A percentile compares a stretch with the other conserved stretches of the same genome.
Evolutionary conservation across 2,797 vertebrate species (phyloP).

Genomic region (Acrocephalus scirpaceus): DNA sequence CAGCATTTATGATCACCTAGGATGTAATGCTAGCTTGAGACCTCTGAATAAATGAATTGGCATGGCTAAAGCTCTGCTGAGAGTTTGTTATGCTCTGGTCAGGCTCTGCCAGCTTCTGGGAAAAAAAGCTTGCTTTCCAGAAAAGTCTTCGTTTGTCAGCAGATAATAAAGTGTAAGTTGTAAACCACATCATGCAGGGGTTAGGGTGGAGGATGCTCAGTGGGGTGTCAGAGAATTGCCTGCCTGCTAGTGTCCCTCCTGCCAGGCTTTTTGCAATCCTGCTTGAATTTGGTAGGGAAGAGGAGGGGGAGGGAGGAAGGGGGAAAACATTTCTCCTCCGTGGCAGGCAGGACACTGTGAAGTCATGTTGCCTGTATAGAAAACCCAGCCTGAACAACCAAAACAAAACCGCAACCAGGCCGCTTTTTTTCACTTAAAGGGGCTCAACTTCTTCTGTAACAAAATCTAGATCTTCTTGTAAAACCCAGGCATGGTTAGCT

Average conservation of each 20-base stretch:
- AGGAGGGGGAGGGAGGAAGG: background rate
- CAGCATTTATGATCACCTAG: slow-evolving; percentile 63
- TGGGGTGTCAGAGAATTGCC: background rate
- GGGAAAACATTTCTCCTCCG: accelerated
- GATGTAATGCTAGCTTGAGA: slow-evolving; percentile 30
- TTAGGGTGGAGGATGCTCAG: background rate
- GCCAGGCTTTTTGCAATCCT: background rate
- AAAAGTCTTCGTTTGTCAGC: slow-evolving; percentile 60
- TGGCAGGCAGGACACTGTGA: background rate
- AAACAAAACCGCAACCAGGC: background rate
- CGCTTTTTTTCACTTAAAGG: background rate
- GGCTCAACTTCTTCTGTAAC: background rate
- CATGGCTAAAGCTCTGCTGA: background rate
- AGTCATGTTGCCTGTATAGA: background rate
- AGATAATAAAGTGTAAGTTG: slow-evolving; percentile 51
- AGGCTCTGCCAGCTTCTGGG: slow-evolving; percentile 48
- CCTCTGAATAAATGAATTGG: slow-evolving; percentile 36
- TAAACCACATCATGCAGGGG: background rate
- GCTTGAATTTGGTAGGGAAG: background rate
- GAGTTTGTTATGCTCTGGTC: background rate
- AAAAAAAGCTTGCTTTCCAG: slow-evolving; percentile 38
- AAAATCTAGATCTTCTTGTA: background rate
- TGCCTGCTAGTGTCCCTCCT: background rate
- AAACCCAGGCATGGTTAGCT: background rate
- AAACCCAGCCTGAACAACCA: background rate